phyloP scores from a whole-genome alignment of 1,140 invertebrate genomes.

The Zophobas morio region DNA sequence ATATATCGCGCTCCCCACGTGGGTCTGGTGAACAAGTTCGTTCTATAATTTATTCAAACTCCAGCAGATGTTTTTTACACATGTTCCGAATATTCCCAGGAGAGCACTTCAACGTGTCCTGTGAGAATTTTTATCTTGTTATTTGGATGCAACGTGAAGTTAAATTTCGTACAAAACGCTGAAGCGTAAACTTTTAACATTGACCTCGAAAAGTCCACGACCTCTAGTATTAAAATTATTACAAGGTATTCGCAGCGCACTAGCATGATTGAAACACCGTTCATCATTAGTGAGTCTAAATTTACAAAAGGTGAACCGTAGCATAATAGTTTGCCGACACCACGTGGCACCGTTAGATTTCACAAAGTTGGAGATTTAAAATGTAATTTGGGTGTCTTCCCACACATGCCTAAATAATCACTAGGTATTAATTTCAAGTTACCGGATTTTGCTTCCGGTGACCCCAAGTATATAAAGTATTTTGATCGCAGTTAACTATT shows the following conservation, averaged over 20 bases:
- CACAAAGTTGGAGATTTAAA: slow-evolving; percentile 15
- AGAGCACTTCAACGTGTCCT: slow-evolving; percentile 18
- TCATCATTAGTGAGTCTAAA: slow-evolving; percentile 35
- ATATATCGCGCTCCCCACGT: slow-evolving; percentile 16
- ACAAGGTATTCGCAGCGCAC: slow-evolving; percentile 31
- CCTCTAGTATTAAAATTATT: slow-evolving; percentile 35
- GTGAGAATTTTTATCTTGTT: slow-evolving; percentile 35
- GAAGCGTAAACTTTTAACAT: slow-evolving; percentile 36
- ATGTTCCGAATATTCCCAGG: slow-evolving; percentile 22
- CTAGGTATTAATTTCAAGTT: too few relatives aligned
- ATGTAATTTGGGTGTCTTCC: not conserved
- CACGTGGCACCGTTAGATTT: slow-evolving; percentile 36
- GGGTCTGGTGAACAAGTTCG: slow-evolving; percentile 23
- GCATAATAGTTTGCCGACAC: slow-evolving; percentile 23
- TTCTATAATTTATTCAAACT: slow-evolving; percentile 40
- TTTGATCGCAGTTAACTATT: too few relatives aligned
- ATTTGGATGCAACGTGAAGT: slow-evolving; percentile 9
- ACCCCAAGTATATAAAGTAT: too few relatives aligned
- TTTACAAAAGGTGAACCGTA: slow-evolving; percentile 31
- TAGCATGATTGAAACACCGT: slow-evolving; percentile 39
- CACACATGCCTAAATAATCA: too few relatives aligned
- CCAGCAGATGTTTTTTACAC: slow-evolving; percentile 33
- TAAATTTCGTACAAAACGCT: not conserved
- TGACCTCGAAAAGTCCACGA: slow-evolving; percentile 31
- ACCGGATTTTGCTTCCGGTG: too few relatives aligned